Evolutionary conservation across 2,113 vertebrate genomes (phyloP).

Genomic region (Oostethus manadensis): DNA sequence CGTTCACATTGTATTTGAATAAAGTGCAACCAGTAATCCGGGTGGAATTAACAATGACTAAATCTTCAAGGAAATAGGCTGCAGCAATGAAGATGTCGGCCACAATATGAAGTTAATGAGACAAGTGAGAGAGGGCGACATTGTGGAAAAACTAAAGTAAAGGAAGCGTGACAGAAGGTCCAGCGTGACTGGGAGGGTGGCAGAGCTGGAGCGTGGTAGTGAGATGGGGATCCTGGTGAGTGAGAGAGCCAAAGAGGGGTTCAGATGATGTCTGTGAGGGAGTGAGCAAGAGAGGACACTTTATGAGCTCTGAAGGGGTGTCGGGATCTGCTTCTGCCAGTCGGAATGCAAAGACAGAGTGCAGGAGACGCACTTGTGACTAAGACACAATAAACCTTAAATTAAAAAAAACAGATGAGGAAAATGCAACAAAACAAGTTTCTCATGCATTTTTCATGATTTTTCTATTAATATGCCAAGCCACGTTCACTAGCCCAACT

Average conservation of each 20-base stretch:
- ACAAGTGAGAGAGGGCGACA: constrained; percentile 7
- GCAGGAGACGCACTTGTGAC: constrained; percentile 21
- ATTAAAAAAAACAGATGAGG: constrained; percentile 16
- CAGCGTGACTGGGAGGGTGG: neutral
- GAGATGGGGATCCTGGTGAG: constrained; percentile 4
- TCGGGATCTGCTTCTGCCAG: constrained; percentile 28
- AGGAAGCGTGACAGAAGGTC: constrained; percentile 10
- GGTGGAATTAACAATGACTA: too few relatives aligned
- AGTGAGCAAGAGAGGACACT: constrained; percentile 21
- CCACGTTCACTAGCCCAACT: neutral
- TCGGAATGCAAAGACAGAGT: constrained; percentile 36
- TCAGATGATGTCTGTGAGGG: constrained; percentile 11
- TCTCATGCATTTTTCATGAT: constrained; percentile 7
- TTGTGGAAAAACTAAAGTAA: constrained; percentile 6
- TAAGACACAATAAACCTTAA: constrained; percentile 6
- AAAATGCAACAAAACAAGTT: constrained; percentile 8
- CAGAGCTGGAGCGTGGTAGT: neutral
- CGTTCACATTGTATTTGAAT: too few relatives aligned
- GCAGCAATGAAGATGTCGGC: neutral
- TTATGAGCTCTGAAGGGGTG: constrained; percentile 26
- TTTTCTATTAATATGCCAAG: constrained; percentile 16
- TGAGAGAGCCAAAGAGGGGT: constrained; percentile 15
- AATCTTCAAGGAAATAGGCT: too few relatives aligned
- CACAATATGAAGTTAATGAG: constrained; percentile 10
- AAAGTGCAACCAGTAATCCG: too few relatives aligned